A percentile compares a stretch with the other conserved stretches of the same genome.
Evolutionary conservation across 2,113 vertebrate genomes (phyloP).

Genomic region (Zonotrichia leucophrys): DNA sequence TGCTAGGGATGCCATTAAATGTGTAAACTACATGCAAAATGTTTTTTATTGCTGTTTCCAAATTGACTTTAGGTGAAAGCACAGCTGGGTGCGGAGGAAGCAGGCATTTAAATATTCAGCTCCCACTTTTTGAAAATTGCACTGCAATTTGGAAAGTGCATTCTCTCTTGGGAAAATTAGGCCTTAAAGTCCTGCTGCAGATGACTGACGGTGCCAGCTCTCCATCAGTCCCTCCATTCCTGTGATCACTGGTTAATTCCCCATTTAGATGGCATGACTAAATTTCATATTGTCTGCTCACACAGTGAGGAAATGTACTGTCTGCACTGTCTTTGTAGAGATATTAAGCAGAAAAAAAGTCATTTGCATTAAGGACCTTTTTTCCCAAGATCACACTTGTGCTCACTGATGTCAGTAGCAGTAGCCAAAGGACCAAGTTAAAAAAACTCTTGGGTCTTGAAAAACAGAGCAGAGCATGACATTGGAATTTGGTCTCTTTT

Average conservation of each 20-base stretch:
- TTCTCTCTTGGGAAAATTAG: slow-evolving; percentile 67
- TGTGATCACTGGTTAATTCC: slow-evolving; percentile 63
- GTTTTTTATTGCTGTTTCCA: slow-evolving; percentile 31
- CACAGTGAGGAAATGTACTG: slow-evolving; percentile 25
- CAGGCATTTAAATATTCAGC: slow-evolving; percentile 61
- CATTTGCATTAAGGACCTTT: not conserved
- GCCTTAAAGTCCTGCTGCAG: slow-evolving; percentile 67
- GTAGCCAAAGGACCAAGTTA: not conserved
- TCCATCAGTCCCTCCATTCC: slow-evolving; percentile 47
- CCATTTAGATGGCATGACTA: slow-evolving; percentile 50
- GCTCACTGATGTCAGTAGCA: not conserved
- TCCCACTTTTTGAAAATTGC: slow-evolving; percentile 69
- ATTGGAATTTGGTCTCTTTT: not conserved
- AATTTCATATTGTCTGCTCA: slow-evolving; percentile 58
- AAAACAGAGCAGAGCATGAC: not conserved
- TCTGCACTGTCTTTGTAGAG: not conserved
- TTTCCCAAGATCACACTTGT: not conserved
- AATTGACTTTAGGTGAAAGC: slow-evolving; percentile 54
- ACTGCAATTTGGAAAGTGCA: slow-evolving; percentile 69
- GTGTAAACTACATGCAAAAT: slow-evolving; percentile 32
- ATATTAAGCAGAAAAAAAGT: not conserved
- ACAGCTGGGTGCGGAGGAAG: slow-evolving; percentile 46
- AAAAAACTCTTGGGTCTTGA: not conserved
- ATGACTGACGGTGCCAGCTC: slow-evolving; percentile 59
- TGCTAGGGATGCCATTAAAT: slow-evolving; percentile 21